Conservation (phyloP, 2,113 vertebrate genomes). For the Cygnus buccinator region DNA sequence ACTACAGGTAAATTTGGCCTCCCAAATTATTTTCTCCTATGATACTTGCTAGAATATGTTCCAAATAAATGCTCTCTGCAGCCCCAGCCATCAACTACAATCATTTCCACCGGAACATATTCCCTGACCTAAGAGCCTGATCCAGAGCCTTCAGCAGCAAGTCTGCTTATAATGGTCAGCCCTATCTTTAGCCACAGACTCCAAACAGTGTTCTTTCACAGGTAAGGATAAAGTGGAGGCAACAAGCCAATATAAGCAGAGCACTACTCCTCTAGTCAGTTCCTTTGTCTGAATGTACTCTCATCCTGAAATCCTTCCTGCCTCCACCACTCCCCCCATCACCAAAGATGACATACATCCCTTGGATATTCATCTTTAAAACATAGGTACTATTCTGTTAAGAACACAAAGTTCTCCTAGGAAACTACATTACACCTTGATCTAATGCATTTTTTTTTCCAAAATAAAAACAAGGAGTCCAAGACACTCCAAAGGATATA, state of each 20-base stretch:
- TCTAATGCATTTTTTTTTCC: not conserved
- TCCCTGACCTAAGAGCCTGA: not conserved
- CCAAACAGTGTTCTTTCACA: not conserved
- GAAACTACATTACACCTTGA: not conserved
- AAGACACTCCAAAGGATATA: not conserved
- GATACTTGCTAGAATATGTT: not conserved
- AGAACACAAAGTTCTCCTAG: not conserved
- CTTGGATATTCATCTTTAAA: not conserved
- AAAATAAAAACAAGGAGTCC: not conserved
- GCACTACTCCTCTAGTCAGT: not conserved
- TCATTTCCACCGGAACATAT: not conserved
- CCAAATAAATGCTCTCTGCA: not conserved
- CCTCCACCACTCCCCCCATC: not conserved
- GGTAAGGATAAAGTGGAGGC: not conserved
- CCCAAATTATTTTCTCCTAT: not conserved
- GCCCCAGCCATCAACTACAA: not conserved
- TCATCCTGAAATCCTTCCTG: not conserved
- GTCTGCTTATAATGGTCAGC: not conserved
- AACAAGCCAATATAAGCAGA: not conserved
- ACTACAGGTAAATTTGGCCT: not conserved
- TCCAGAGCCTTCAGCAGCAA: not conserved
- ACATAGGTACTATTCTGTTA: not conserved
- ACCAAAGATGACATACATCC: not conserved
- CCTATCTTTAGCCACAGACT: not conserved
- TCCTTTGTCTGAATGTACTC: not conserved